A percentile compares a stretch with the other conserved stretches of the same genome.
phyloP scores from a whole-genome alignment of 2,797 vertebrate species.

The Epinephelus malabaricus region DNA sequence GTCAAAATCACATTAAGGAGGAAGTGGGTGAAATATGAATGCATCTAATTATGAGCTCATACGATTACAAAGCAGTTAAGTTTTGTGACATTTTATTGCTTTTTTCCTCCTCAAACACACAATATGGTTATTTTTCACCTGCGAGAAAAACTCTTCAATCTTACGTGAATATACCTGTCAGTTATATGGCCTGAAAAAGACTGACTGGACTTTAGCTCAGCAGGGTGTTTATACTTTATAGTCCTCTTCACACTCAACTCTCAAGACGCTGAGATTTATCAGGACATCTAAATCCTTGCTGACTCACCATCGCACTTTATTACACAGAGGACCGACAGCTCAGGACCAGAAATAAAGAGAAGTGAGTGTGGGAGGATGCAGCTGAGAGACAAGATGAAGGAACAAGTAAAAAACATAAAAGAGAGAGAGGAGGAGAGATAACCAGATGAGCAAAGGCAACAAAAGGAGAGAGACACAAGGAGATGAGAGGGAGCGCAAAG shows the following conservation, averaged over 20 bases:
- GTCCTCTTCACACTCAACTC: constrained; percentile 30
- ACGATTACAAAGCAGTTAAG: not conserved
- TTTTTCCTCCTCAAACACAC: not conserved
- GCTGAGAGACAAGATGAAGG: not conserved
- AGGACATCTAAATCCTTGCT: constrained; percentile 51
- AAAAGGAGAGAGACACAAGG: not conserved
- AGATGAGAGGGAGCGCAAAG: constrained; percentile 1
- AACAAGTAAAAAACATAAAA: not conserved
- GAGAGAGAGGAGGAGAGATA: not conserved
- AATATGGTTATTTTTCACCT: constrained; percentile 7
- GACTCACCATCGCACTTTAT: constrained; percentile 63
- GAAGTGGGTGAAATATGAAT: not conserved
- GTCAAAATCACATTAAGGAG: constrained; percentile 16
- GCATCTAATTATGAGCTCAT: not conserved
- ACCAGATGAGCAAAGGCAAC: constrained; percentile 2
- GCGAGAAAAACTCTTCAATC: constrained; percentile 36
- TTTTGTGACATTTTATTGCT: not conserved
- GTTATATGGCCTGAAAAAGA: constrained; percentile 30
- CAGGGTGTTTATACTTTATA: constrained; percentile 47
- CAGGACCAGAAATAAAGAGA: constrained; percentile 29
- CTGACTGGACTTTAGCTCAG: constrained; percentile 24
- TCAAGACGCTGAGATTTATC: constrained; percentile 55
- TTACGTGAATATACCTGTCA: constrained; percentile 25
- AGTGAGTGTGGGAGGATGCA: constrained; percentile 5
- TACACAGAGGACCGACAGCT: constrained; percentile 28